Evolutionary conservation across 2,113 vertebrate species (phyloP), one percentile per base, ranked within the genome.

Genomic region (Monopterus albus): DNA sequence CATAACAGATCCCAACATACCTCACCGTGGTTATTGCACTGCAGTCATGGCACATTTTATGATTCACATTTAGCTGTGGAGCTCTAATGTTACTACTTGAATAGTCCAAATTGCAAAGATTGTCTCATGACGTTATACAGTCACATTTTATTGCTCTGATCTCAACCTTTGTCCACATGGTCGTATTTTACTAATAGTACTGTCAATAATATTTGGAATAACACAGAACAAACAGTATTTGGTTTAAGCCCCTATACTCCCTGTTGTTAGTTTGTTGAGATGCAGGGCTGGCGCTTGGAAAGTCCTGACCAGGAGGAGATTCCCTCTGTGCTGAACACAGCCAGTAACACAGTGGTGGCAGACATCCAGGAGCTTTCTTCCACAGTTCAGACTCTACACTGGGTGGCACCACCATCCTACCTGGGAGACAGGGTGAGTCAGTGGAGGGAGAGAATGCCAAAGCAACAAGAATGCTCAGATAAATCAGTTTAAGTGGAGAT

Each of bases 311-410:
- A 89, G 53, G 82, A 75, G 28, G 87, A 91, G 51, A 75, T 98
- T 60, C 84, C 92, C 1, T 87, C 95, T 14, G 95, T 93, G 28
- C 94, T 96, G 85, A 98, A 98, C 86, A 86, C 91, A 0, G 85
- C 90, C 89, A 96, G 96, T 84, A 94, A 94, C 40, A 96, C 94
- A 0, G 91, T 94, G 62, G 96, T 97, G 38, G 96, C 96, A 4
- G 97, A 98, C 72, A 67, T 98, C 72, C 96, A 98, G 88, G 96
- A 98, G 86, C 87, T 98, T 59, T 92, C 94, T 3, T n/a, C 88
- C 2, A 81, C 91, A 0, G 87, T 95, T 21, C 91, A 43, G 11
- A 91, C 87, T 13, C 88, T 95, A 11, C 93, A 95, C 90, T 99
- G 97, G 97, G 92, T 94, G 11, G 96, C 97, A 51, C 96, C 97